Base-by-base conservation (phyloP, 2,888 invertebrate species). In the Ephialtes manifestator region DNA sequence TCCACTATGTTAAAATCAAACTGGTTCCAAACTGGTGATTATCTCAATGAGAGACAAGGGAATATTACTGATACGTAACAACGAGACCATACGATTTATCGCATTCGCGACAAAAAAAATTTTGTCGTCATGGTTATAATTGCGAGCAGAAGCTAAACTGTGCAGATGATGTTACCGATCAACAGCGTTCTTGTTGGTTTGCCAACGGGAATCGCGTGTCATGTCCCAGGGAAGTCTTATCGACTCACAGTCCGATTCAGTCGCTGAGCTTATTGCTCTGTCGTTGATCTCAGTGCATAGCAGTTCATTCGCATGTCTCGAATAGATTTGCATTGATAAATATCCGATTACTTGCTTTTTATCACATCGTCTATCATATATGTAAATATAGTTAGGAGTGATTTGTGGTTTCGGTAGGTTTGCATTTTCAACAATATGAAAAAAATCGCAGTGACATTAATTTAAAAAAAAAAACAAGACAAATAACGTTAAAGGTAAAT, bases 31-130 rank as follows among this genome's bases (percentile, higher is more conserved):
- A 39, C 65, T 18, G 35, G 65, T 65, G 76, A 43, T 84, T 84
- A 84, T 84, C 84, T 84, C 84, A 71, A 46, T 67, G 68, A 31
- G 67, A 58, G 58, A 83, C 79, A 75, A 79, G 70, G 46, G 71
- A 48, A 55, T 55, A 63, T 7, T 20, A 46, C 20, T 28, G 71
- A 71, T 58, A 63, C 39, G 46, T 71, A 80, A 84, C 84, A 76
- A 80, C 83, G 68, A 65, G 65, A 46, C 13, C 2, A n/a, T 35
- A 3, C 10, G 51, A 76, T 60, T 65, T 71, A 71, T 75, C 63
- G n/a, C 31, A 53, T 24, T 46, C 8, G 28, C n/a, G 18, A 28
- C 20, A 13, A n/a, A 77, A n/a, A 77, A 70, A 72, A 72, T 18
- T 58, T 58, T 15, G 5, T 68, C 24, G 53, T 58, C 53, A 5